These are phyloP conservation scores for Phasia obesa DNA, from an alignment of 2,888 invertebrate genomes.

Conservation along the genomic window DNA sequence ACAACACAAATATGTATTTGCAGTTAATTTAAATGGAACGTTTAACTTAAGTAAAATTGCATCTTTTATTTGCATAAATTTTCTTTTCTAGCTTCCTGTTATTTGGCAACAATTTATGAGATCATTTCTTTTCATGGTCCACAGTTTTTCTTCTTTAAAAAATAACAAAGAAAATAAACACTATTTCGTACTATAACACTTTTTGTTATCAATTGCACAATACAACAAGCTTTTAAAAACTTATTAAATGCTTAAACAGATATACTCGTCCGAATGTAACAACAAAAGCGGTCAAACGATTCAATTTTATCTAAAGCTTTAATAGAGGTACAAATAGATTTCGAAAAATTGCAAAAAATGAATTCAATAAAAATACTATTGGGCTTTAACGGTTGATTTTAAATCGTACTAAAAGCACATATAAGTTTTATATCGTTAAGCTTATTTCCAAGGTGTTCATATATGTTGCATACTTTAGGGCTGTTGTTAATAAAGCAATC, in stretches of 20 bases:
- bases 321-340: neutral
- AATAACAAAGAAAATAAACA: slow-evolving; percentile 18
- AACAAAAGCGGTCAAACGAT: neutral
- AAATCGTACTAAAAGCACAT: too few relatives aligned
- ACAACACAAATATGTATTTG: slow-evolving; percentile 25
- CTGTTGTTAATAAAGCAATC: too few relatives aligned
- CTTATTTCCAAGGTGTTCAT: too few relatives aligned
- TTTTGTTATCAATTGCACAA: slow-evolving; percentile 56
- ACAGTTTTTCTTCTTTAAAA: slow-evolving; percentile 28
- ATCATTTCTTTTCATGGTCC: slow-evolving; percentile 65
- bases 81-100: slow-evolving; percentile 73
- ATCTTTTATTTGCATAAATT: slow-evolving; percentile 57
- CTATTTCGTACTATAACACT: slow-evolving; percentile 42
- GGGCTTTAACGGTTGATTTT: neutral
- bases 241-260: too few relatives aligned
- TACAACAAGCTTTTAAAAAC: neutral
- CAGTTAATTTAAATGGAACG: slow-evolving; percentile 7
- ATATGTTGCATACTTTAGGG: too few relatives aligned
- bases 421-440: too few relatives aligned
- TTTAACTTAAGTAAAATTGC: neutral
- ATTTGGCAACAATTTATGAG: slow-evolving; percentile 58
- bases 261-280: too few relatives aligned
- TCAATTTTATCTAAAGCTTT: neutral
- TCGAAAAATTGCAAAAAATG: neutral
- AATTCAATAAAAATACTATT: neutral